Evolutionary conservation across 2,797 vertebrate genomes (phyloP).

Genomic region (Nothura maculosa): DNA sequence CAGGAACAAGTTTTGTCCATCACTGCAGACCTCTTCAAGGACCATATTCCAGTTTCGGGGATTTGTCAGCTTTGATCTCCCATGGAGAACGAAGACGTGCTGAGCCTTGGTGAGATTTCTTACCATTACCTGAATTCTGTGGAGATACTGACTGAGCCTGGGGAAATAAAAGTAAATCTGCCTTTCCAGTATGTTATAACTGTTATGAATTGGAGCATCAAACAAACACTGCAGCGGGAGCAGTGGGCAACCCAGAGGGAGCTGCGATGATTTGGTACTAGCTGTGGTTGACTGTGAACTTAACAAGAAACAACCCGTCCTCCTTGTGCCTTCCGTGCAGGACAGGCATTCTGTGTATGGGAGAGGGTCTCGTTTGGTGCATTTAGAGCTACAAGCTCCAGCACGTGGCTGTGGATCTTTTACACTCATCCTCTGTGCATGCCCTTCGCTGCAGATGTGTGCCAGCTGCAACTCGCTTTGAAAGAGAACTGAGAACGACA

Average conservation of each 20-base stretch:
- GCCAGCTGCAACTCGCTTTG: conserved; percentile 7
- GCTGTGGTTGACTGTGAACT: not conserved
- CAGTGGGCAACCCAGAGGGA: not conserved
- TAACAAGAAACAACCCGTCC: accelerated
- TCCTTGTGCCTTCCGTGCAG: accelerated
- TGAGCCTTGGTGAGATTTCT: not conserved
- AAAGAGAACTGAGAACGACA: conserved; percentile 13
- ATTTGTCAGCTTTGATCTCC: accelerated
- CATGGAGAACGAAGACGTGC: not conserved
- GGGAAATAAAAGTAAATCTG: not conserved
- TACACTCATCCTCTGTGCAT: not conserved
- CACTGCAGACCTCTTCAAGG: not conserved
- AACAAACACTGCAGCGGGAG: not conserved
- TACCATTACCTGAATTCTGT: not conserved
- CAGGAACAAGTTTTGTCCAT: not conserved
- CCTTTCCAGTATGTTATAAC: not conserved
- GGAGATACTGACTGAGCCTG: not conserved
- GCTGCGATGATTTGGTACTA: not conserved
- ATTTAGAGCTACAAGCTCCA: not conserved
- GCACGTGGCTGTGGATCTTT: not conserved
- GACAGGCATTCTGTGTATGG: not conserved
- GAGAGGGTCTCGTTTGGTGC: not conserved
- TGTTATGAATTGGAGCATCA: not conserved
- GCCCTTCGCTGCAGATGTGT: not conserved
- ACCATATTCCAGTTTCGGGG: accelerated